A percentile compares a stretch with the other conserved stretches of the same genome.
Conservation (phyloP, 2,113 vertebrate genomes). For the Gallinago jamesoni region DNA sequence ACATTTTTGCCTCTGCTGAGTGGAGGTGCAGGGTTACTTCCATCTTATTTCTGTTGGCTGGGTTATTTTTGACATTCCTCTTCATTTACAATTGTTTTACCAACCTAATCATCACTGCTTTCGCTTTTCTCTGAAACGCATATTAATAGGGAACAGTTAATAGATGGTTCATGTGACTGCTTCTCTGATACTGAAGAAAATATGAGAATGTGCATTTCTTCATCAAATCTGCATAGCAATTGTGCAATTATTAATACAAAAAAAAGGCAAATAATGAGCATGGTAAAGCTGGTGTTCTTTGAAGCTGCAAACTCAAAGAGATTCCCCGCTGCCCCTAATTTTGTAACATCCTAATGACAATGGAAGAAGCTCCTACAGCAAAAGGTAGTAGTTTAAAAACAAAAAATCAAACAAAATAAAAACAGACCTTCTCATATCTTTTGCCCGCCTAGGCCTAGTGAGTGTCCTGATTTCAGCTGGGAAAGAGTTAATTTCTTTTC, state of each 20-base stretch:
- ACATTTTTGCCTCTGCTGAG: neutral
- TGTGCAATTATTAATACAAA: neutral
- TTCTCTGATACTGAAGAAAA: neutral
- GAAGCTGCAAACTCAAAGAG: neutral
- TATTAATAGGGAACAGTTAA: neutral
- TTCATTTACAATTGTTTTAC: neutral
- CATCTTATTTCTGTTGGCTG: neutral
- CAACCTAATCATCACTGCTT: neutral
- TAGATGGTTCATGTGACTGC: accelerated
- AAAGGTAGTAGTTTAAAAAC: neutral
- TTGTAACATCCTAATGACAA: neutral
- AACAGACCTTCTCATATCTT: neutral
- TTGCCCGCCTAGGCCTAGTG: neutral
- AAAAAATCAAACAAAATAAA: neutral
- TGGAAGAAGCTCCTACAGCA: neutral
- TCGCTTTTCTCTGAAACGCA: neutral
- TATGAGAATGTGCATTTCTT: neutral
- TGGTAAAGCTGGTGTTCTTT: neutral
- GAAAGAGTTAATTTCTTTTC: neutral
- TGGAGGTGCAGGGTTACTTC: neutral
- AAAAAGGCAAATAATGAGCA: neutral
- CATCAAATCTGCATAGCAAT: neutral
- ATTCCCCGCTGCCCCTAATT: neutral
- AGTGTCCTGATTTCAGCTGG: neutral
- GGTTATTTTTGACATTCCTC: neutral